Evolutionary conservation across 2,888 invertebrate genomes (phyloP).

Genomic region (Adelphocoris suturalis): DNA sequence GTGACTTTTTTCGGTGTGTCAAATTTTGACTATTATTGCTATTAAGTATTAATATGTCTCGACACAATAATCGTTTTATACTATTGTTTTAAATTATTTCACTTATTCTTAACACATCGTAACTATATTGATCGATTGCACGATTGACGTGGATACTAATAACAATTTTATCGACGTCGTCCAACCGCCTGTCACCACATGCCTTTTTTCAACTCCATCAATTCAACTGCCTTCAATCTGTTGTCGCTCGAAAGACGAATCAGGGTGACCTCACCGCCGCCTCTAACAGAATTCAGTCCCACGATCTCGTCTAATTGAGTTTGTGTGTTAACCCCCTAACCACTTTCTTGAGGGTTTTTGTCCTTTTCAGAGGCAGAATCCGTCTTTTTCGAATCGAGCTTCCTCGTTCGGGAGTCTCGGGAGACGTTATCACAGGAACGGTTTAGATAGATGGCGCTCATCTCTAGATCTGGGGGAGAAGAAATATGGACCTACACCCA

Average conservation of each 20-base stretch:
- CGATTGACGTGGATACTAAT: no score
- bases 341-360: constrained; percentile 51
- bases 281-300: neutral
- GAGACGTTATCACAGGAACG: constrained; percentile 28
- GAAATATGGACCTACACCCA: constrained; percentile 50
- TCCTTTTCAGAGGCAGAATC: constrained; percentile 55
- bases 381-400: constrained; percentile 52
- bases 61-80: no score
- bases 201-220: neutral
- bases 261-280: neutral
- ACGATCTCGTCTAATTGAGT: constrained; percentile 49
- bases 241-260: constrained; percentile 3
- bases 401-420: constrained; percentile 39
- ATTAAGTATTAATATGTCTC: no score
- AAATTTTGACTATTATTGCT: no score
- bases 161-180: no score
- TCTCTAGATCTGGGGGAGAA: constrained; percentile 42
- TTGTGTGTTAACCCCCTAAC: constrained; percentile 47
- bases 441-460: constrained; percentile 48
- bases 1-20: no score
- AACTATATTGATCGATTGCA: no score
- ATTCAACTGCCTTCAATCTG: constrained; percentile 1
- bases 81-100: no score
- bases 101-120: no score
- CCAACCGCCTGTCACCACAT: neutral